These are phyloP conservation scores for Acromyrmex echinatior DNA, from an alignment of 1,140 invertebrate species.

Conservation along the genomic window DNA sequence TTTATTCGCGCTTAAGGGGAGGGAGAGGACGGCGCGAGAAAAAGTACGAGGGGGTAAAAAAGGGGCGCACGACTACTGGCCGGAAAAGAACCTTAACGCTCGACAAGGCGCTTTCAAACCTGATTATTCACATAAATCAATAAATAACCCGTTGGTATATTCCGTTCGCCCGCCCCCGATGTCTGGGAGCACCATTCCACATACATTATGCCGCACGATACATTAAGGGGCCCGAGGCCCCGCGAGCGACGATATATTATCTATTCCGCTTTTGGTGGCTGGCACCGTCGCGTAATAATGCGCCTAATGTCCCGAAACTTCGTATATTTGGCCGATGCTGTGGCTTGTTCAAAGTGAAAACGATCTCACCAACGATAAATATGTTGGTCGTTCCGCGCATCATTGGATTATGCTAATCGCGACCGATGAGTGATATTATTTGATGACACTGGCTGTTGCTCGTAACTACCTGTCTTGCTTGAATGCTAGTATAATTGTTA, in stretches of 20 bases:
- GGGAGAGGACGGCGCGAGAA: constrained; percentile 12
- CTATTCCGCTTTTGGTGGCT: constrained; percentile 73
- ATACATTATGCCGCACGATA: constrained; percentile 73
- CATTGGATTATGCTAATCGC: constrained; percentile 81
- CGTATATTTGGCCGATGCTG: constrained; percentile 62
- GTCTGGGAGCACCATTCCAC: constrained; percentile 69
- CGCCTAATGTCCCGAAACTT: constrained; percentile 73
- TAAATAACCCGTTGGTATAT: constrained; percentile 74
- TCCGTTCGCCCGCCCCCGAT: constrained; percentile 24
- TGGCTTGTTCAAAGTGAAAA: constrained; percentile 70
- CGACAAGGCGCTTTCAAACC: constrained; percentile 77
- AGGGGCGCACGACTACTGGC: constrained; percentile 56
- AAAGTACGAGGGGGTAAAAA: constrained; percentile 31
- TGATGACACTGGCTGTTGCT: constrained; percentile 36
- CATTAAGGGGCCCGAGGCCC: constrained; percentile 68
- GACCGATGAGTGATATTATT: constrained; percentile 71
- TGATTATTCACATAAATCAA: constrained; percentile 81
- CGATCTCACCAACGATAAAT: constrained; percentile 72
- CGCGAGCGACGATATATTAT: constrained; percentile 78
- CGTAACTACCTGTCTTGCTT: constrained; percentile 36
- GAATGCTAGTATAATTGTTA: constrained; percentile 40
- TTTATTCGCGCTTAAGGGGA: constrained; percentile 65
- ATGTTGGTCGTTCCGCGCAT: constrained; percentile 69
- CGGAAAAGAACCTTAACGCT: constrained; percentile 72
- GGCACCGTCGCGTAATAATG: constrained; percentile 73